These are phyloP conservation scores for Rynchops niger DNA, from an alignment of 2,113 vertebrate genomes.

Conservation along the genomic window DNA sequence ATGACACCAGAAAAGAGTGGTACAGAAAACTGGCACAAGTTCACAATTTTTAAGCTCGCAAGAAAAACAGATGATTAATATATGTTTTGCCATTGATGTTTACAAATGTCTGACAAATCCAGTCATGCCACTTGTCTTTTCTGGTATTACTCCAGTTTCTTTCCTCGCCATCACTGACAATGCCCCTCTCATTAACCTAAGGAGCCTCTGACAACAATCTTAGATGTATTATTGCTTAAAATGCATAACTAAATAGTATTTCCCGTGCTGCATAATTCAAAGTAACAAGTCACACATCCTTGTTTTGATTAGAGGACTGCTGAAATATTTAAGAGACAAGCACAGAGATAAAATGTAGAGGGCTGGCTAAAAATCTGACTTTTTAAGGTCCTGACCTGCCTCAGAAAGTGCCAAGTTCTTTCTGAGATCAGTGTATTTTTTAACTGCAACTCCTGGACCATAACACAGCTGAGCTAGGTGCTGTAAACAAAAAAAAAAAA, in stretches of 20 bases:
- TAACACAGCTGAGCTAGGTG: neutral
- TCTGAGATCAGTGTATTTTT: neutral
- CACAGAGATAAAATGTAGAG: neutral
- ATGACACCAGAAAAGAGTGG: neutral
- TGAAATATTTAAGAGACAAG: neutral
- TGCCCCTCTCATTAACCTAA: neutral
- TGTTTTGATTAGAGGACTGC: neutral
- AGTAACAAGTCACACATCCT: neutral
- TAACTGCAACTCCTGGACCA: neutral
- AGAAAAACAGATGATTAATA: conserved; percentile 49
- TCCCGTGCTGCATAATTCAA: neutral
- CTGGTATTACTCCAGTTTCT: neutral
- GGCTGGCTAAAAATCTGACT: neutral
- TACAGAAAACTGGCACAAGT: neutral
- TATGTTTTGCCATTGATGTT: neutral
- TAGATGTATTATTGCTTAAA: neutral
- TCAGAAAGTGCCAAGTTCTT: neutral
- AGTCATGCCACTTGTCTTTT: neutral
- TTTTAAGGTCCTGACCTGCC: neutral
- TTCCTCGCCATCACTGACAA: neutral
- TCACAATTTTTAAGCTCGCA: neutral
- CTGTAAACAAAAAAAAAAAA: neutral
- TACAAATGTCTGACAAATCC: conserved; percentile 28
- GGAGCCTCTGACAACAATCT: neutral
- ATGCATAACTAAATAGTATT: neutral